Base-by-base conservation (phyloP, 1,140 invertebrate species). In the Parapsyche elsis region DNA sequence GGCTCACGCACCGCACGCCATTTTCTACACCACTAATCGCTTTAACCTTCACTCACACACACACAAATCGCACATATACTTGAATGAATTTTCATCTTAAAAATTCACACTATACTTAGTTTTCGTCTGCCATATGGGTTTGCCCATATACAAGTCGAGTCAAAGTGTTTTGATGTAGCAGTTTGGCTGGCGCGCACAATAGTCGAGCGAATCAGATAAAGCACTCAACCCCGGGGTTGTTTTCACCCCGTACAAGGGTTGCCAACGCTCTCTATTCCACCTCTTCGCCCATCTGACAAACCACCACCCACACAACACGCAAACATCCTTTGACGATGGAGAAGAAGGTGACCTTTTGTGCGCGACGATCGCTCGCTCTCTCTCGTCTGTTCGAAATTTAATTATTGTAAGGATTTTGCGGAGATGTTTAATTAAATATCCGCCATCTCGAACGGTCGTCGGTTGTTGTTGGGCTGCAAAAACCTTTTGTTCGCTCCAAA, bases 1-100 rank as follows among this genome's bases (percentile, higher is more conserved):
- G 75, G 46, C 59, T 57, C 59, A 64, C 75, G 75, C 75, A 64
- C 59, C 75, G 38, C 45, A 53, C 75, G 75, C 75, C 75, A 77
- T 77, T 77, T 77, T 77, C 75, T 77, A 77, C 75, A 24, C 75
- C 75, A 77, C 75, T 77, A 77, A 77, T 77, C 75, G 75, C 16
- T 53, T 53, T 53, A 53, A 24, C 71, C 38, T 75, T 46, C 24
- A 46, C 45, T 7, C 38, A 21, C 12, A 16, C 46, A 30, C 23
- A 30, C 12, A 23, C 24, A 71, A n/a, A n/a, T n/a, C 70, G 10
- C 70, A 53, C 49, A 53, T 53, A 53, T 14, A 46, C 12, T 7
- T 46, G 16, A 5, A 53, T 53, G 16, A 5, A 53, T 53, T 14
- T 38, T 53, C 10, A 53, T 53, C 49, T 4, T 12, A 53, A 53